Base-by-base conservation (phyloP, 1,140 invertebrate genomes). In the Drosophila littoralis region DNA sequence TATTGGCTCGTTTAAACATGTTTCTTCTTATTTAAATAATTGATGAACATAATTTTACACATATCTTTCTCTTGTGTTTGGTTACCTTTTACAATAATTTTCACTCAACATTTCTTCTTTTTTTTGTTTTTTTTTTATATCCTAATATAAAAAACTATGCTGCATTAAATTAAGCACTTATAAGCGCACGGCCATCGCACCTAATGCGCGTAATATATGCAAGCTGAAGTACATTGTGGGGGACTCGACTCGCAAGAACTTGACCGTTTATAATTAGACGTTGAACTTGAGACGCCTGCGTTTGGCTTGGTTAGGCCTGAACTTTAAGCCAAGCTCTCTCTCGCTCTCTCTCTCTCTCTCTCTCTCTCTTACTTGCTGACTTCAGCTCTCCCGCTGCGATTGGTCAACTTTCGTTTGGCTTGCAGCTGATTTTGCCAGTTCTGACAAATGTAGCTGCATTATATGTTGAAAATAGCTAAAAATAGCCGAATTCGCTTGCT, bases 341-440 rank as follows among this genome's bases (percentile, higher is more conserved):
- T 12, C 51, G 10, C 63, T 35, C 60, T 35, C 36, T 35, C 51
- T 36, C 63, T 22, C 50, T 5, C 50, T n/a, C 32, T 15, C 50
- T 50, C 35, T 33, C 28, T 6, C 12, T 7, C 8, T 22, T 4
- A n/a, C 48, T 43, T 10, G 7, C 55, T n/a, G 8, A n/a, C 38
- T 59, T 40, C 12, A 12, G 12, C 38, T 15, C 48, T 51, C 22
- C 28, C n/a, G 22, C 48, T 51, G 48, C 28, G 45, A 40, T 35
- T 35, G 52, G 32, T 22, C 17, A 43, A 43, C 50, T 71, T 65
- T 65, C 22, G 22, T 28, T 28, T 28, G 22, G 22, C 54, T 32
- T 28, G 46, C 46, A 48, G 22, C 22, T 28, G 22, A 28, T 28
- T 28, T 28, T 28, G 4, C 22, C 22, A 28, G 22, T 28, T 3